phyloP scores from a whole-genome alignment of 2,888 invertebrate genomes.

The Sussaba pulchella region DNA sequence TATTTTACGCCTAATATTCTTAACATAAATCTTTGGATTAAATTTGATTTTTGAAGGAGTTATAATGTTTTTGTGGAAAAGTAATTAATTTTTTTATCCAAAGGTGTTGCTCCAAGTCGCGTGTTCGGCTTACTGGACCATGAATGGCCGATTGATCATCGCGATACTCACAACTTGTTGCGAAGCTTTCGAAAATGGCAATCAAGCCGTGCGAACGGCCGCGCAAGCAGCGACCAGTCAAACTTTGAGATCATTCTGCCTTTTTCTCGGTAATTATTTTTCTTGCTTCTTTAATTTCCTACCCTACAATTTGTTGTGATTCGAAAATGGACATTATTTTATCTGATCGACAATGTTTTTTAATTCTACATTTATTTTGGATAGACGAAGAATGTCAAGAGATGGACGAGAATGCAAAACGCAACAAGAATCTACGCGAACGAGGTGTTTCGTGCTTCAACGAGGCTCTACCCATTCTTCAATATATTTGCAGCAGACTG shows the following conservation, averaged over 20 bases:
- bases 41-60: too few species aligned
- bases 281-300: too few species aligned
- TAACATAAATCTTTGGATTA: too few species aligned
- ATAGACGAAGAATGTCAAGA: conserved; percentile 92
- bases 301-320: too few species aligned
- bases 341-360: too few species aligned
- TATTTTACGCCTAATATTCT: too few species aligned
- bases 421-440: conserved; percentile 84
- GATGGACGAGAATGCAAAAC: conserved; percentile 84
- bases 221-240: conserved; percentile 96
- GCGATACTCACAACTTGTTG: conserved; percentile 94
- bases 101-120: conserved; percentile 94
- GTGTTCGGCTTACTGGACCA: conserved; percentile 94
- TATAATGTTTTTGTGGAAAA: too few species aligned
- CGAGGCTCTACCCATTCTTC: conserved; percentile 95
- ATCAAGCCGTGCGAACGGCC: conserved; percentile 93
- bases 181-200: conserved; percentile 92
- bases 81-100: conserved; percentile 59
- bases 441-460: conserved; percentile 94
- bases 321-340: too few species aligned
- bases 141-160: conserved; percentile 95
- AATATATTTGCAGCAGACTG: conserved; percentile 94
- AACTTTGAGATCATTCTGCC: conserved; percentile 93
- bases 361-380: too few species aligned
- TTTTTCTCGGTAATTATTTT: conserved; percentile 92